Evolutionary conservation across 2,888 invertebrate genomes (phyloP).

Genomic region (Hesperia comma): DNA sequence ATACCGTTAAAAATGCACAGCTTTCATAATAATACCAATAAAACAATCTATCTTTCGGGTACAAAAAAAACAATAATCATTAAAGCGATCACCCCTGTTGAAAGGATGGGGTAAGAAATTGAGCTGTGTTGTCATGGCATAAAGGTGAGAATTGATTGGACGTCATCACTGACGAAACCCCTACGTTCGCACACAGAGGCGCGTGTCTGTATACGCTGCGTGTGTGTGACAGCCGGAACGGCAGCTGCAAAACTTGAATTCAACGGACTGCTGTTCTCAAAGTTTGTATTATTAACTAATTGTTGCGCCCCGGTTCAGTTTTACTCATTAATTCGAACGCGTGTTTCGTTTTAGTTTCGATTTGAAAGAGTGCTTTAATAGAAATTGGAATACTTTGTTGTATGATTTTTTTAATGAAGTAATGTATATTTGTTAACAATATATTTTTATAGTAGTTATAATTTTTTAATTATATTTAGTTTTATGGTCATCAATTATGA

Average conservation of each 20-base stretch:
- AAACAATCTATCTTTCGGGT: slow-evolving; percentile 49
- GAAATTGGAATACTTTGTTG: neutral
- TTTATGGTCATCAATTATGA: no score
- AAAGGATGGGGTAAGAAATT: neutral
- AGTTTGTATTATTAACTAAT: slow-evolving; percentile 62
- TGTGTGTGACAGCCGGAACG: slow-evolving; percentile 60
- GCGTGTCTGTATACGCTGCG: slow-evolving; percentile 47
- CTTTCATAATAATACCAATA: slow-evolving; percentile 45
- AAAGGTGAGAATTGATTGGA: slow-evolving; percentile 29
- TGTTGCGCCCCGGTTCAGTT: slow-evolving; percentile 40
- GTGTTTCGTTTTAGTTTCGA: neutral
- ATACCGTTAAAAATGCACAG: slow-evolving; percentile 17
- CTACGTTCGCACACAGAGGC: slow-evolving; percentile 47
- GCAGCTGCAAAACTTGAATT: slow-evolving; percentile 80
- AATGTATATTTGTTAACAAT: neutral
- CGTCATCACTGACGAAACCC: slow-evolving; percentile 39
- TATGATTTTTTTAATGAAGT: no score
- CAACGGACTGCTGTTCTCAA: slow-evolving; percentile 67
- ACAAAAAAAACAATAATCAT: slow-evolving; percentile 53
- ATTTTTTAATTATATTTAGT: no score
- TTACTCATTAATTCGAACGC: slow-evolving; percentile 42
- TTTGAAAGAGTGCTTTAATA: neutral
- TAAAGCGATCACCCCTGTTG: slow-evolving; percentile 45
- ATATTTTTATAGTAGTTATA: no score
- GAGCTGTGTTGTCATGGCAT: neutral